phyloP scores from a whole-genome alignment of 1,140 invertebrate genomes.

The Drepana arcuata region DNA sequence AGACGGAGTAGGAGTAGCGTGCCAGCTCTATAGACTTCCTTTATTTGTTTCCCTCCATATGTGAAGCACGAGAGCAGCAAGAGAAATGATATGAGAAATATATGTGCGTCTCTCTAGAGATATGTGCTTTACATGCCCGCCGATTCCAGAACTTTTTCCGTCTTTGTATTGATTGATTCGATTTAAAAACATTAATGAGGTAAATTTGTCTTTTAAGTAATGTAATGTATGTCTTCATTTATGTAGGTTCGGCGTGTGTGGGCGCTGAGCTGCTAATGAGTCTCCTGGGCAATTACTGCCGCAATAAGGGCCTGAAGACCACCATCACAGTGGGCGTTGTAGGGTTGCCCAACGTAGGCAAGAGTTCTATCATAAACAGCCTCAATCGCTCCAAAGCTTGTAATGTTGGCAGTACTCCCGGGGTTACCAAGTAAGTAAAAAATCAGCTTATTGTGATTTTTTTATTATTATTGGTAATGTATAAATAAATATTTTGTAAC shows the following conservation, averaged over 20 bases:
- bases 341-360: constrained; percentile 98
- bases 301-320: constrained; percentile 93
- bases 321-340: constrained; percentile 95
- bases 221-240: constrained; percentile 31
- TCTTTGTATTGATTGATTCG: no score
- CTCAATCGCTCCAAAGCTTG: constrained; percentile 94
- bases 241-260: constrained; percentile 83
- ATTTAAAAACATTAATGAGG: no score
- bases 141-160: no score
- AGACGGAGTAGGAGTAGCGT: no score
- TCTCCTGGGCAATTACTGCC: constrained; percentile 94
- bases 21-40: no score
- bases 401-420: constrained; percentile 93
- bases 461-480: not conserved
- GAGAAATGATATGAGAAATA: no score
- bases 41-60: no score
- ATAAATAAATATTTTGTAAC: not conserved
- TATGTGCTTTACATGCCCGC: no score
- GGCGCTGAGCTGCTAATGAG: constrained; percentile 95
- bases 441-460: not conserved
- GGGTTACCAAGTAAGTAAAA: constrained; percentile 85
- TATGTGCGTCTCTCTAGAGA: no score
- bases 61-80: no score
- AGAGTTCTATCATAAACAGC: constrained; percentile 99
- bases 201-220: no score